These are phyloP conservation scores for Otis tarda DNA, from an alignment of 2,113 vertebrate genomes.

Conservation along the genomic window DNA sequence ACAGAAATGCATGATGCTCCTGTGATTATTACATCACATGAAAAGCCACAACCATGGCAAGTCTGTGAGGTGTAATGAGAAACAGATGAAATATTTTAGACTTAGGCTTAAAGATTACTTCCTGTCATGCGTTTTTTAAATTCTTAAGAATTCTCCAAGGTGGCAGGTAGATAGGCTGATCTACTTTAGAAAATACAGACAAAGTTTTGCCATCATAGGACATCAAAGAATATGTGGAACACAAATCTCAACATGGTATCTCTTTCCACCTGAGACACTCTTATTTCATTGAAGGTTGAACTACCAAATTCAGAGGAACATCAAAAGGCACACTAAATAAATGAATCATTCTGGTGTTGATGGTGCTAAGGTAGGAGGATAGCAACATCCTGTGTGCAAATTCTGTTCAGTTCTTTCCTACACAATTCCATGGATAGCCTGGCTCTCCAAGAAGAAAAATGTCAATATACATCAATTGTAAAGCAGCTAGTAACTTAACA, in stretches of 20 bases:
- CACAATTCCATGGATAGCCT: neutral
- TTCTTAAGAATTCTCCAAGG: neutral
- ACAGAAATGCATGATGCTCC: neutral
- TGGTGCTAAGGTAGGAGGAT: rapidly evolving
- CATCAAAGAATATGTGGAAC: neutral
- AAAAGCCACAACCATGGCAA: neutral
- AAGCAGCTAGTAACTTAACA: neutral
- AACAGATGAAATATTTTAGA: neutral
- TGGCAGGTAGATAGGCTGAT: neutral
- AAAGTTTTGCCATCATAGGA: neutral
- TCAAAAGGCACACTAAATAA: neutral
- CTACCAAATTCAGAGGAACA: neutral
- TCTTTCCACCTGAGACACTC: neutral
- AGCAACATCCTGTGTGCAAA: neutral
- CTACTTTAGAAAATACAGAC: neutral
- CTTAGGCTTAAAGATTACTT: neutral
- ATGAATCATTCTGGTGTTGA: neutral
- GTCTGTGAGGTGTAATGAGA: neutral
- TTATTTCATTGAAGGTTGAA: neutral
- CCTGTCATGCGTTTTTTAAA: neutral
- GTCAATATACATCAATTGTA: neutral
- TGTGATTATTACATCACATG: neutral
- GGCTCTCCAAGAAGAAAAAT: neutral
- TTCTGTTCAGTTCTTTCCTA: neutral
- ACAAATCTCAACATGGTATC: neutral